phyloP scores from a whole-genome alignment of 2,113 vertebrate species.

The Oncorhynchus nerka region DNA sequence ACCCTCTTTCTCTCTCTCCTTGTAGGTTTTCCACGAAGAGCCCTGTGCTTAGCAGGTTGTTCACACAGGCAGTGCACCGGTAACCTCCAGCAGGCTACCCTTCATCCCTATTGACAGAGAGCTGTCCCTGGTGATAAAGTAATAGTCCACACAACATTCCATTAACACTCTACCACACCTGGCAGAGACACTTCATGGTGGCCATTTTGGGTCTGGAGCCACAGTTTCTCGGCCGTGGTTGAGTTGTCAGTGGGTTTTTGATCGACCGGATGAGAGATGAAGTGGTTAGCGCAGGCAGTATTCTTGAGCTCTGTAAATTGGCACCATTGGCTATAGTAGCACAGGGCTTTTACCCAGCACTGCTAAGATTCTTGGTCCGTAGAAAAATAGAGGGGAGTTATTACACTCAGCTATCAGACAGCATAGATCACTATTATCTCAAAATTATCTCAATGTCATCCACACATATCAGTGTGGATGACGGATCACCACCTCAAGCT shows the following conservation, averaged over 20 bases:
- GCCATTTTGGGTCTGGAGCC: conserved; percentile 9
- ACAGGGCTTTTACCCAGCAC: too few species aligned
- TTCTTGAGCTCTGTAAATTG: conserved; percentile 9
- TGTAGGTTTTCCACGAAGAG: too few species aligned
- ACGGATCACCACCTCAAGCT: too few species aligned
- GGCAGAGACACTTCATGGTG: neutral
- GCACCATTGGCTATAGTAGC: neutral
- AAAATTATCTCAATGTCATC: too few species aligned
- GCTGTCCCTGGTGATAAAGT: neutral
- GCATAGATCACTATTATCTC: too few species aligned
- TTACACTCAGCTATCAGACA: too few species aligned
- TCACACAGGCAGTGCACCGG: too few species aligned
- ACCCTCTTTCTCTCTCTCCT: neutral
- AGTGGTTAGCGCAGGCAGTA: neutral
- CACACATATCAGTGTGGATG: too few species aligned
- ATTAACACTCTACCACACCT: neutral
- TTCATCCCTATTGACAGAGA: neutral
- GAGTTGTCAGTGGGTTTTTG: conserved; percentile 11
- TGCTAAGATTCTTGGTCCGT: too few species aligned
- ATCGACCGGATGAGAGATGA: neutral
- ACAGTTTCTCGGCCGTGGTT: conserved; percentile 4
- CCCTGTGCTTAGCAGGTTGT: too few species aligned
- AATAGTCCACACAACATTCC: neutral
- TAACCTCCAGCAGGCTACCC: too few species aligned
- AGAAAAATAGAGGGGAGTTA: too few species aligned